Conservation (phyloP, 2,888 invertebrate genomes). For the Brachylomia viminalis region DNA sequence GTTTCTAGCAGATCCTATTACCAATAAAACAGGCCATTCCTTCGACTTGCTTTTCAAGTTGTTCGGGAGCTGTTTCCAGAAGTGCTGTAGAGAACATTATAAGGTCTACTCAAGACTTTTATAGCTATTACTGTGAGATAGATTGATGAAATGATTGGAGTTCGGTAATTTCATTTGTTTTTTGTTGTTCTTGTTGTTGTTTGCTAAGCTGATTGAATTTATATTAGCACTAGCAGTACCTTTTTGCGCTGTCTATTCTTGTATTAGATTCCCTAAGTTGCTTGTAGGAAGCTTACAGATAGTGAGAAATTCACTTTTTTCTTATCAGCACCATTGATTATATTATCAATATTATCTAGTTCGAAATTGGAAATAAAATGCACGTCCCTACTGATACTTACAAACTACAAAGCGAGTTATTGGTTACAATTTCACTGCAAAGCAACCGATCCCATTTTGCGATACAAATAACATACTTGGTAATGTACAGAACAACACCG, state of each 20-base stretch:
- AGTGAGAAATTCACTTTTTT: background rate
- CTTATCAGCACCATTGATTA: too few relatives aligned
- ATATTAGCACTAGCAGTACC: background rate
- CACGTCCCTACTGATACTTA: too few relatives aligned
- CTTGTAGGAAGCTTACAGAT: background rate
- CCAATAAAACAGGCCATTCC: constrained; percentile 48
- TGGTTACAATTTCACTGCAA: background rate
- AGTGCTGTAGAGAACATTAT: constrained; percentile 19
- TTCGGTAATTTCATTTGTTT: constrained; percentile 12
- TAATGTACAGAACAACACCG: too few relatives aligned
- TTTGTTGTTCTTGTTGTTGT: background rate
- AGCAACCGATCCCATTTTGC: background rate
- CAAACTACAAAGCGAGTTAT: background rate
- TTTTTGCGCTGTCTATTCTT: background rate
- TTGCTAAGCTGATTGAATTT: background rate
- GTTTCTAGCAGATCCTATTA: constrained; percentile 25
- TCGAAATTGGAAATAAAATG: background rate
- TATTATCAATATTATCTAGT: background rate
- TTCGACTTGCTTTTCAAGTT: constrained; percentile 51
- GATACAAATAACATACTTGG: background rate
- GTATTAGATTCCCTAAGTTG: too few relatives aligned
- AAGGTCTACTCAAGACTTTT: constrained; percentile 26
- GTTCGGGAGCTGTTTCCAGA: constrained; percentile 36
- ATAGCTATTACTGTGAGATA: constrained; percentile 5
- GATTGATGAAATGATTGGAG: constrained; percentile 22